Base-by-base conservation (phyloP, 2,888 invertebrate genomes). In the Platypus cylindrus region DNA sequence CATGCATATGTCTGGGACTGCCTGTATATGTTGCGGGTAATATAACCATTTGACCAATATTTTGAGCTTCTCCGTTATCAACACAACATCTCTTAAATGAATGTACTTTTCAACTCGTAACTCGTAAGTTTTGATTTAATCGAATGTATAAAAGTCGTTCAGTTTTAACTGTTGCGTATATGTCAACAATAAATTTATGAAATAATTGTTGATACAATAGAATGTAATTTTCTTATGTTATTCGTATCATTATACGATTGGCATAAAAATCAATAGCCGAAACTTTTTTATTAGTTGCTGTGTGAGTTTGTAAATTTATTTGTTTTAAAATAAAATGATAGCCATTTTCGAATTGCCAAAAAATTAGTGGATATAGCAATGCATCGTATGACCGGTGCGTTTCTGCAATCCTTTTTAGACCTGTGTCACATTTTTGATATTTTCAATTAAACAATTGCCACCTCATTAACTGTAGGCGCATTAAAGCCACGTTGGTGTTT, bases 131-230 rank as follows among this genome's bases (percentile, higher is more conserved):
- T 43, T 57, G 51, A 36, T 57, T 57, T 11, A 42, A 46, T 24
- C 51, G 34, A 11, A 60, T 44, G 42, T 38, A 60, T 30, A 27
- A 24, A 17, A 59, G 36, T 22, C 55, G 50, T 48, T 59, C 57
- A 4, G 45, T 51, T 41, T 60, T 57, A 8, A 60, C 51, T 50
- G 59, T 59, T 1, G 44, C 56, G 39, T 58, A 60, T 55, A 55
- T 56, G 40, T 60, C 54, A 18, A 60, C 58, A n/a, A 47, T 35
- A 40, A 42, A 59, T 39, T 60, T 58, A 28, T 56, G 48, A 35
- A 51, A 54, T 5, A 60, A 33, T 14, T 38, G 32, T 5, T 53
- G 47, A 43, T 27, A 56, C 26, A 37, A 24, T 25, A 53, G 31
- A 13, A 60, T 43, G 36, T 48, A 30, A 37, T 55, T 55, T 11